Evolutionary conservation across 2,113 vertebrate genomes (phyloP).

Genomic region (Patagioenas fasciata): DNA sequence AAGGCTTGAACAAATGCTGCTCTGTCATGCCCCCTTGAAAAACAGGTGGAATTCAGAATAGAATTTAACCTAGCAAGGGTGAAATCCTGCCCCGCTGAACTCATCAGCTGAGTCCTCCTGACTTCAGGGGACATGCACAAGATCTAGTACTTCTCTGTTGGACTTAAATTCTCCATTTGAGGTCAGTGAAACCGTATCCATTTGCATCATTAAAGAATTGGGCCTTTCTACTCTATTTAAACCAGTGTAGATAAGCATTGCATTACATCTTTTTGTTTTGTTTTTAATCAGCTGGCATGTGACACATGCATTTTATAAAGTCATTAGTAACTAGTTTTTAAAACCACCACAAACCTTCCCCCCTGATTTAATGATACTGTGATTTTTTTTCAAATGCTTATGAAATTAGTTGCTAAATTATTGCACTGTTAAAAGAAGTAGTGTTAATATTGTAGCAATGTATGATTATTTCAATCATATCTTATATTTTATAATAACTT

Average conservation of each 20-base stretch:
- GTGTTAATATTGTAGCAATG: background rate
- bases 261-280: background rate
- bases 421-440: slow-evolving; percentile 24
- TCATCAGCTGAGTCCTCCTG: background rate
- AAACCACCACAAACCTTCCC: background rate
- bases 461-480: background rate
- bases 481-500: slow-evolving; percentile 36
- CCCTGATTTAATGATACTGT: slow-evolving; percentile 15
- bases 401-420: background rate
- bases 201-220: background rate
- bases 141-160: background rate
- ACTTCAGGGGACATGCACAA: background rate
- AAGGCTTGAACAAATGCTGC: slow-evolving; percentile 47
- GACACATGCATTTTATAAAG: background rate
- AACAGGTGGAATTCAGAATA: background rate
- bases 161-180: background rate
- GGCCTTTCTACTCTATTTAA: slow-evolving; percentile 1
- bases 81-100: background rate
- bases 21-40: background rate
- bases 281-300: background rate
- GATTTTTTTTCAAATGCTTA: background rate
- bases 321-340: background rate
- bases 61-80: background rate
- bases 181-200: background rate
- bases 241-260: background rate